A percentile compares a stretch with the other conserved stretches of the same genome.
Evolutionary conservation across 2,888 invertebrate species (phyloP).

Genomic region (Tholera decimalis): DNA sequence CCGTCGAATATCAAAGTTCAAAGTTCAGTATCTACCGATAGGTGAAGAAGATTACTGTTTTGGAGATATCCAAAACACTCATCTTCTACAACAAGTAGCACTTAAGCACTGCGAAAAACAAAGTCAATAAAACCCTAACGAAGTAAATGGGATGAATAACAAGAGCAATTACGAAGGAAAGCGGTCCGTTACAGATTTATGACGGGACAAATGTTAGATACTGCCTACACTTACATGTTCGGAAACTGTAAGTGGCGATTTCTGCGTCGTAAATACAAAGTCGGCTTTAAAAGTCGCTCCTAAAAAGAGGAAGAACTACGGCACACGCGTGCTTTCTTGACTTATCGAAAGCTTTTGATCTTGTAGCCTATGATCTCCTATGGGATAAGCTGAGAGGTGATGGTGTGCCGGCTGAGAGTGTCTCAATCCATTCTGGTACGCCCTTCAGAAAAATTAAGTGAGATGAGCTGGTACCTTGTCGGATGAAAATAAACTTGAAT

Average conservation of each 20-base stretch:
- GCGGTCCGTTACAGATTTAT: conserved; percentile 70
- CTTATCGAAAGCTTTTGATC: no score
- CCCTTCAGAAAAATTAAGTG: no score
- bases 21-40: conserved; percentile 4
- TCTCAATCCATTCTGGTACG: no score
- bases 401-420: no score
- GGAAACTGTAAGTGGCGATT: background rate
- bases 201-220: conserved; percentile 55
- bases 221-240: conserved; percentile 18
- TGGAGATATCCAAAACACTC: conserved; percentile 7
- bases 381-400: no score
- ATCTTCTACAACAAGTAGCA: conserved; percentile 27
- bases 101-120: conserved; percentile 61
- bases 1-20: background rate
- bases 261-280: conserved; percentile 41
- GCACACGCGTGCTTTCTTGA: no score
- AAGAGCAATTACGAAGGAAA: conserved; percentile 71
- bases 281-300: conserved; percentile 31
- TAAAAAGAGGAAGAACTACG: no score
- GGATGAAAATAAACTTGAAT: no score
- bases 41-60: no score
- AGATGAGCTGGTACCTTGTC: no score
- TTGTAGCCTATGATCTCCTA: no score
- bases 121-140: conserved; percentile 60
- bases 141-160: conserved; percentile 67